A percentile compares a stretch with the other conserved stretches of the same genome.
Conservation (phyloP, 2,113 vertebrate genomes). For the Callithrix jacchus region DNA sequence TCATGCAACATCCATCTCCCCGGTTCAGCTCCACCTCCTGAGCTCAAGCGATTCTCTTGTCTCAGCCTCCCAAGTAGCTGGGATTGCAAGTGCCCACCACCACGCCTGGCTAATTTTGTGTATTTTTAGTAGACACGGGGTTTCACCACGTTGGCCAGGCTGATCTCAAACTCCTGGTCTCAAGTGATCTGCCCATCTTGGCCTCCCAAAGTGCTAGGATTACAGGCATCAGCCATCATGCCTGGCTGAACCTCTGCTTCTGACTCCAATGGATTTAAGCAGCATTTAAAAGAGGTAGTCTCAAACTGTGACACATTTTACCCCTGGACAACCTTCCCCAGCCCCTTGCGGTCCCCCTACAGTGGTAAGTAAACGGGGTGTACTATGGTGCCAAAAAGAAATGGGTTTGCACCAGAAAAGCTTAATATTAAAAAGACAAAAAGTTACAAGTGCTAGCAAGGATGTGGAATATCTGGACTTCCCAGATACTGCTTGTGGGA, state of each 20-base stretch:
- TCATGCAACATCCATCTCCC: neutral
- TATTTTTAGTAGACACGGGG: neutral
- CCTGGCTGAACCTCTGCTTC: neutral
- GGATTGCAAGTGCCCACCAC: neutral
- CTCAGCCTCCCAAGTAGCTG: neutral
- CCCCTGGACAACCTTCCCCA: neutral
- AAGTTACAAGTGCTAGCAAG: neutral
- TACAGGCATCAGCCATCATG: neutral
- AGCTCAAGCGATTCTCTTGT: neutral
- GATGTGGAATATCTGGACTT: neutral
- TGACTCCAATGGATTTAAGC: neutral
- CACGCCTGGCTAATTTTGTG: neutral
- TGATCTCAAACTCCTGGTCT: neutral
- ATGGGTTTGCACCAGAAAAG: neutral
- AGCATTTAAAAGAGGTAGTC: neutral
- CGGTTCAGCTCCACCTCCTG: neutral
- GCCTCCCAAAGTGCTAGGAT: neutral
- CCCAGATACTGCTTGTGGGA: neutral
- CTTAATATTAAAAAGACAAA: neutral
- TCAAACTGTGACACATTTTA: neutral
- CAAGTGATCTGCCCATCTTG: neutral
- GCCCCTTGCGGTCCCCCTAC: neutral
- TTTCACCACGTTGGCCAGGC: neutral
- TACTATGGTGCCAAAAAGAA: neutral
- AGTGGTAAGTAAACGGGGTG: neutral